Conservation (phyloP, 2,797 vertebrate species). For the Ctenopoma kingsleyae region DNA sequence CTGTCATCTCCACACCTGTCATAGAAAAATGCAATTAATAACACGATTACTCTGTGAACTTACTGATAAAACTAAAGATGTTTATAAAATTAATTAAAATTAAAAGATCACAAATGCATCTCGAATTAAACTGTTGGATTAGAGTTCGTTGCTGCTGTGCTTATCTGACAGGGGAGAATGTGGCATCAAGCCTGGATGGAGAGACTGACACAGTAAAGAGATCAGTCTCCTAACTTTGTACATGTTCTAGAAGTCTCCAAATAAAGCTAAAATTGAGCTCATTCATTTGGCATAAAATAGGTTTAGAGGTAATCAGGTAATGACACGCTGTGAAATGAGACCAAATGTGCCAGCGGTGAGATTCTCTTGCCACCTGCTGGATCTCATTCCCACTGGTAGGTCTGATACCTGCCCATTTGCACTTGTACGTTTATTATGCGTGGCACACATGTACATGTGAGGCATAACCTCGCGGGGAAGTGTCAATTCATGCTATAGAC, state of each 20-base stretch:
- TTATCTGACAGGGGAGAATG: neutral
- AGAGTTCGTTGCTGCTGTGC: neutral
- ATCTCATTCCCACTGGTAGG: conserved; percentile 45
- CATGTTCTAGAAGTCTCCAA: conserved; percentile 18
- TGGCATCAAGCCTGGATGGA: neutral
- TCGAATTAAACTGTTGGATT: neutral
- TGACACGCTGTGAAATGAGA: conserved; percentile 42
- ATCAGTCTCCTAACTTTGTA: neutral
- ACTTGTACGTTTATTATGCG: conserved; percentile 48
- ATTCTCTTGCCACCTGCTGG: conserved; percentile 58
- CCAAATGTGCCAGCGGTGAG: conserved; percentile 36
- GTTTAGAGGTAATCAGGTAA: conserved; percentile 28
- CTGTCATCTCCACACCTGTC: conserved; percentile 25
- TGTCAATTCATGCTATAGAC: conserved; percentile 22
- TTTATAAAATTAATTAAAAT: too few relatives aligned
- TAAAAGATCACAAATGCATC: neutral
- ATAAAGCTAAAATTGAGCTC: conserved; percentile 26
- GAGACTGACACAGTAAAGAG: neutral
- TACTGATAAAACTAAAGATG: neutral
- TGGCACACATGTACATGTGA: conserved; percentile 47
- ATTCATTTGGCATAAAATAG: conserved; percentile 50
- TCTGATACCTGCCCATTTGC: conserved; percentile 46
- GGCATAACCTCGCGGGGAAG: conserved; percentile 56
- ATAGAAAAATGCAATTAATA: conserved; percentile 6
- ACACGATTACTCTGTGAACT: conserved; percentile 9